Evolutionary conservation across 2,888 invertebrate genomes (phyloP), one percentile per base, ranked within the genome.

Genomic region (Ormia ochracea): DNA sequence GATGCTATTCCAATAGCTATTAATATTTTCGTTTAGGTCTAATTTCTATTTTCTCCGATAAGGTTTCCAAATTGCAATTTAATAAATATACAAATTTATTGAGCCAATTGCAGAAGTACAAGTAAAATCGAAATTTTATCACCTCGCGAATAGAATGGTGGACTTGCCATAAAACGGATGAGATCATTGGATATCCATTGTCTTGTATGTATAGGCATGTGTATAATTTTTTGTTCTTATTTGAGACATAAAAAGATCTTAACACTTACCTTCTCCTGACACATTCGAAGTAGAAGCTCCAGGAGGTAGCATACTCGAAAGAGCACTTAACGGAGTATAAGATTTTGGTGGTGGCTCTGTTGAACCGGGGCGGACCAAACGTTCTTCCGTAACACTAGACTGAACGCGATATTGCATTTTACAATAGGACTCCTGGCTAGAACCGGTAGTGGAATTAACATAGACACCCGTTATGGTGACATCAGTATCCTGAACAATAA

Each of bases 391-490:
- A 87, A 96, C 96, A 63, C 96, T 96, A 58, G 96, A 95, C 82
- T 95, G 95, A 84, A 96, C 96, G 82, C 96, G 93, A 89, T 96
- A 96, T 90, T 96, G 95, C 95, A 96, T 96, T 83, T 95, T 96
- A 88, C 96, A 96, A 87, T 94, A 96, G 31, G 95, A 95, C 87
- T 94, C 95, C 86, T 93, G 93, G 83, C 95, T 95, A 36, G 93
- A 93, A 72, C 93, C 91, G 2, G 94, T 94, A 23, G 94, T 93
- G 85, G 93, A 92, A 88, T 94, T 94, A 61, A 94, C 93, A 89
- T 96, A 96, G 75, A 96, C 95, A 14, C 96, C 96, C 3, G 96
- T 96, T 84, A 96, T 96, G 33, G 96, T 96, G 26, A 96, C 95
- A 86, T 96, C 96, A 0, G 96, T 94, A 85, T 96, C 96, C 89